Conservation (phyloP, 2,113 vertebrate genomes). For the Cyphomyrus plagiostoma region DNA sequence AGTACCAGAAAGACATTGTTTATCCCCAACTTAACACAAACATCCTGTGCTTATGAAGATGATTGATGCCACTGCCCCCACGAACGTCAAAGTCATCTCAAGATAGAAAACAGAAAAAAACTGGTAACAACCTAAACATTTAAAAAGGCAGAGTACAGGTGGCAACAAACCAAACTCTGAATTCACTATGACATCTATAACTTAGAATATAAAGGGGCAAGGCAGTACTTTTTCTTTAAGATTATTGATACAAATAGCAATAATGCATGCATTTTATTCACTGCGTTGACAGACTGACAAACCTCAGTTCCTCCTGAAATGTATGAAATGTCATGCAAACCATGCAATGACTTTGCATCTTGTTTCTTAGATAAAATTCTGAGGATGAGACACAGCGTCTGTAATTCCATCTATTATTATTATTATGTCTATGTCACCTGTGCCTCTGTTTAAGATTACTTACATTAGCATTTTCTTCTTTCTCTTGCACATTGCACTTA, state of each 20-base stretch:
- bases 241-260: too few species aligned
- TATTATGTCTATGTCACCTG: neutral
- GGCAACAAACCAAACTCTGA: neutral
- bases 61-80: neutral
- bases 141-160: neutral
- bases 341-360: neutral
- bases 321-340: neutral
- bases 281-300: too few species aligned
- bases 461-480: too few species aligned
- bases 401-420: neutral
- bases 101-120: neutral
- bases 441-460: too few species aligned
- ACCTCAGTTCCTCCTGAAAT: too few species aligned
- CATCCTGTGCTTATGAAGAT: neutral
- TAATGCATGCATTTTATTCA: too few species aligned
- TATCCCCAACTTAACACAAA: neutral
- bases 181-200: too few species aligned
- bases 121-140: neutral
- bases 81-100: too few species aligned
- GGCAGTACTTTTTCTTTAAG: too few species aligned
- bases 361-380: neutral
- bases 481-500: too few species aligned
- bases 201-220: too few species aligned
- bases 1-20: neutral
- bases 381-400: neutral